A percentile compares a stretch with the other conserved stretches of the same genome.
phyloP scores from a whole-genome alignment of 2,797 vertebrate species.

The Enteromius fasciolatus region DNA sequence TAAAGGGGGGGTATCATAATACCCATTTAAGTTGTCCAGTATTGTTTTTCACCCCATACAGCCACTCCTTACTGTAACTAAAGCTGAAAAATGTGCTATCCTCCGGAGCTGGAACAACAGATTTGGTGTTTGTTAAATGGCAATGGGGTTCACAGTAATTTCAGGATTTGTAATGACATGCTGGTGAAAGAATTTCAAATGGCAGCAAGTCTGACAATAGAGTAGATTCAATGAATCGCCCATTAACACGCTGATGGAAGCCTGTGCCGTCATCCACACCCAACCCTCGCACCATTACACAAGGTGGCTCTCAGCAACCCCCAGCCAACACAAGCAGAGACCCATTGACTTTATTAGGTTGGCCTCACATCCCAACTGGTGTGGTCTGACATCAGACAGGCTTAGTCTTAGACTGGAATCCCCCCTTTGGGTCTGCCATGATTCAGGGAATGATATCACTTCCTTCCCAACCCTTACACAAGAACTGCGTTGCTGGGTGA shows the following conservation, averaged over 20 bases:
- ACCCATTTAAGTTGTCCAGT: background rate
- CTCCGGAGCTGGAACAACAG: slow-evolving; percentile 56
- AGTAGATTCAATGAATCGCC: slow-evolving; percentile 30
- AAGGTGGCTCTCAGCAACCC: slow-evolving; percentile 40
- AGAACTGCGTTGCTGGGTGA: slow-evolving; percentile 76
- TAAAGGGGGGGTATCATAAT: background rate
- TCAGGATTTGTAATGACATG: slow-evolving; percentile 70
- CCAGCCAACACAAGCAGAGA: slow-evolving; percentile 43
- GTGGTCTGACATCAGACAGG: slow-evolving; percentile 72
- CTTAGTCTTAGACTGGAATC: slow-evolving; percentile 63
- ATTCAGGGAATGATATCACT: slow-evolving; percentile 76
- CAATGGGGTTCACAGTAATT: slow-evolving; percentile 66
- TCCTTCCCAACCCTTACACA: slow-evolving; percentile 75
- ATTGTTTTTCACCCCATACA: background rate
- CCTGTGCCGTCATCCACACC: slow-evolving; percentile 28
- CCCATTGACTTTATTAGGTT: slow-evolving; percentile 47
- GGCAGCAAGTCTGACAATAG: slow-evolving; percentile 61
- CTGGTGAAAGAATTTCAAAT: slow-evolving; percentile 70
- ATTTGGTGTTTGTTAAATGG: slow-evolving; percentile 48
- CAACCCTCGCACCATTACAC: slow-evolving; percentile 43
- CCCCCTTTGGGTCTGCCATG: slow-evolving; percentile 62
- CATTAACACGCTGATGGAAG: slow-evolving; percentile 38
- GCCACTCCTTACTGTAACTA: slow-evolving; percentile 25
- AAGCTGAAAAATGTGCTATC: slow-evolving; percentile 65
- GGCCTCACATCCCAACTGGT: slow-evolving; percentile 49